phyloP scores from a whole-genome alignment of 2,888 invertebrate genomes.

The Agriopis leucophaearia region DNA sequence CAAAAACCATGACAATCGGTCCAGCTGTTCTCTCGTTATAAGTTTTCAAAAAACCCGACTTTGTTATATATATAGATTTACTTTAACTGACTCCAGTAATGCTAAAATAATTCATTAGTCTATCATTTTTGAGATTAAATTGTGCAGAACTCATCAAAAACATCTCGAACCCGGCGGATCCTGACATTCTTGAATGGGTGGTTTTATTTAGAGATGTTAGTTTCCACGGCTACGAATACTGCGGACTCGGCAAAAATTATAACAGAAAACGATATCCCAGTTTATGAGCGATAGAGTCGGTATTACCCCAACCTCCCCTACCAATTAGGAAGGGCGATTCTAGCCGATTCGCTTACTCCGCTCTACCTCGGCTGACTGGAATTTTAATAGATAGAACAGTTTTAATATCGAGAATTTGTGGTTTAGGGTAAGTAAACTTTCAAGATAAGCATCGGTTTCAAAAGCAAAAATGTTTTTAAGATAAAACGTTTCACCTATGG shows the following conservation, averaged over 20 bases:
- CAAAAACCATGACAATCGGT: no score
- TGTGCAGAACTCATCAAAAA: not conserved
- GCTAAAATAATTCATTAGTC: no score
- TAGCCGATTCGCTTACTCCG: slow-evolving; percentile 46
- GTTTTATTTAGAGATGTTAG: slow-evolving; percentile 2
- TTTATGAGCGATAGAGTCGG: slow-evolving; percentile 45
- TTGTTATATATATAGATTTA: no score
- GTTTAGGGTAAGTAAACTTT: slow-evolving; percentile 8
- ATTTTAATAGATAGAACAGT: slow-evolving; percentile 47
- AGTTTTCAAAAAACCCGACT: no score
- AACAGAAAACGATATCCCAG: slow-evolving; percentile 33
- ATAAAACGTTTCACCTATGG: no score
- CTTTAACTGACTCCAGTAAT: no score
- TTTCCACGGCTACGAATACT: slow-evolving; percentile 31
- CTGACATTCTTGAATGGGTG: not conserved
- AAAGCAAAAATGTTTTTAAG: not conserved
- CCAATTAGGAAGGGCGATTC: slow-evolving; percentile 38
- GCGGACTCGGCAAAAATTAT: slow-evolving; percentile 37
- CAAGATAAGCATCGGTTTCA: slow-evolving; percentile 14
- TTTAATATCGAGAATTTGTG: slow-evolving; percentile 20
- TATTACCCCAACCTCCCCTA: slow-evolving; percentile 11
- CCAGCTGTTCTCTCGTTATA: no score
- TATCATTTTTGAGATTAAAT: not conserved
- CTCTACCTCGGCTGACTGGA: slow-evolving; percentile 41
- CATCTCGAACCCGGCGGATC: not conserved